Base-by-base conservation (phyloP, 1,140 invertebrate genomes). In the Dendroctonus valens region DNA sequence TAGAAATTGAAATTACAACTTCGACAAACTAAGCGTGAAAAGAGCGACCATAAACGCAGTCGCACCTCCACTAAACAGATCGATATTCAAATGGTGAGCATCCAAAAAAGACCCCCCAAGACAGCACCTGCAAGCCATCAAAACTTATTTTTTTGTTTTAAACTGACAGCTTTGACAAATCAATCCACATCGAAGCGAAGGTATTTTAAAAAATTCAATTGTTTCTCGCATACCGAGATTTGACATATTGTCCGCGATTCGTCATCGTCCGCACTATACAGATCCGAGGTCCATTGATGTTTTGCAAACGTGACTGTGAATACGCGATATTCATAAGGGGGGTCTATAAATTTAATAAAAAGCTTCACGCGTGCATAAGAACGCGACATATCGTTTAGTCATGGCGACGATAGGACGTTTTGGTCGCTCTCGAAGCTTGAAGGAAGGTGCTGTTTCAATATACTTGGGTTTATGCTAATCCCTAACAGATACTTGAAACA, bases 371-470 rank as follows among this genome's bases (percentile, higher is more conserved):
- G 58, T 67, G 65, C 57, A 67, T 41, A 26, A 44, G 58, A 60
- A 67, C 65, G 57, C 65, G 58, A 60, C 65, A 60, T 54, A 60
- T 67, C 52, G 41, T 67, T 67, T 67, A 67, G 65, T 67, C 65
- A 67, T 67, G 65, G 57, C 63, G 38, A 41, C 42, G 53, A 49
- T 59, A 59, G 44, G 46, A 42, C 63, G n/a, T 59, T 65, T 59
- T 40, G 49, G 15, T 57, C 38, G 9, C 46, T 58, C 26, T 65
- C 55, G 42, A 12, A 57, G 46, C 38, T 41, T 38, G 14, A 65
- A 65, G 40, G 38, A 37, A n/a, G 38, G 7, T 41, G 26, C 15
- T 38, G 58, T 62, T 53, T 44, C 15, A 26, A 15, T 52, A 11
- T 8, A 41, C 26, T n/a, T 44, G 51, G 7, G 12, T 55, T 7